phyloP scores from a whole-genome alignment of 2,797 vertebrate genomes.

The Decapterus maruadsi region DNA sequence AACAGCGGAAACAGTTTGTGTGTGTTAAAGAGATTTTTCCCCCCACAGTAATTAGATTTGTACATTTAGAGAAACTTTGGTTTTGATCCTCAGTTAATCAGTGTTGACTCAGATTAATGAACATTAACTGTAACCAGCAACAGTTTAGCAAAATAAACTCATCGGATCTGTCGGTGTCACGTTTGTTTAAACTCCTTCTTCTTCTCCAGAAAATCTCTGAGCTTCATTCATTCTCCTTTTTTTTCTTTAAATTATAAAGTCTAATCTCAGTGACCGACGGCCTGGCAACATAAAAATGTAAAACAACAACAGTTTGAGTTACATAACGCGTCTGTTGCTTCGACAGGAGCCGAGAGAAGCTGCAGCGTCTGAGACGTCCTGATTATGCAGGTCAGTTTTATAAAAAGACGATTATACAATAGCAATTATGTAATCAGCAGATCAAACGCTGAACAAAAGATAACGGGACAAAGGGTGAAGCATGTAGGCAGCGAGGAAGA shows the following conservation, averaged over 20 bases:
- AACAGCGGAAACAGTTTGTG: no score
- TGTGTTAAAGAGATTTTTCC: no score
- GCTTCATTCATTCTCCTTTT: background rate
- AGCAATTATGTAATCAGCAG: slow-evolving; percentile 66
- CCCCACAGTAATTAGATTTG: no score
- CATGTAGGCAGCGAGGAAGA: slow-evolving; percentile 42
- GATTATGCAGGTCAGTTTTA: slow-evolving; percentile 59
- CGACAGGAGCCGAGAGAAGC: slow-evolving; percentile 8
- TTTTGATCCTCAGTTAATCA: background rate
- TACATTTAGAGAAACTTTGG: no score
- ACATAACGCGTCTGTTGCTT: slow-evolving; percentile 35
- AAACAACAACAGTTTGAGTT: slow-evolving; percentile 23
- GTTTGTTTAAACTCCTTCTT: no score
- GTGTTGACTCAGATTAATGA: background rate
- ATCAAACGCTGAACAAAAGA: slow-evolving; percentile 62
- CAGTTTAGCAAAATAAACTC: background rate
- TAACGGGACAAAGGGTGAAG: slow-evolving; percentile 54
- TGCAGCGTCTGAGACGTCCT: slow-evolving; percentile 12
- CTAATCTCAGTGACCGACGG: slow-evolving; percentile 15
- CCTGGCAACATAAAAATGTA: background rate
- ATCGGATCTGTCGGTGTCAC: background rate
- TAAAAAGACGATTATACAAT: slow-evolving; percentile 62
- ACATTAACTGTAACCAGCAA: background rate
- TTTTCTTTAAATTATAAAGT: background rate
- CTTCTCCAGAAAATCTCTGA: no score